These are phyloP conservation scores for Drosophila aldrichi DNA, from an alignment of 2,888 invertebrate genomes.

Conservation along the genomic window DNA sequence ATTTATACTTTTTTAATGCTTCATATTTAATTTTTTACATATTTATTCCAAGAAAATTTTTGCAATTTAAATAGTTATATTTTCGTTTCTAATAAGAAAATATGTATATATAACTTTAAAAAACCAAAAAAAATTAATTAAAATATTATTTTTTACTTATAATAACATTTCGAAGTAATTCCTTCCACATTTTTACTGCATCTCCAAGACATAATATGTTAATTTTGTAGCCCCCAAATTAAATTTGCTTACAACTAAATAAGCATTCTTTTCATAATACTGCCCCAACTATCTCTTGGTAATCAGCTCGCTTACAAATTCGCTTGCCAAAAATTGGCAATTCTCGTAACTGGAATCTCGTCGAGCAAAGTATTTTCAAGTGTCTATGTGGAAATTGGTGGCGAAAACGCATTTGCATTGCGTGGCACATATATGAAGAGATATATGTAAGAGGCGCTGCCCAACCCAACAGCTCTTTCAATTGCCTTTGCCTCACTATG, in stretches of 20 bases:
- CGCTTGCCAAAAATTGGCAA: not conserved
- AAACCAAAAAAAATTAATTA: too few species aligned
- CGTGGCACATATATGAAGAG: constrained; percentile 21
- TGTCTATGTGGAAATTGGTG: constrained; percentile 21
- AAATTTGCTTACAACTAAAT: not conserved
- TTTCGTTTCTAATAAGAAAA: too few species aligned
- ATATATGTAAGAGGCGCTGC: constrained; percentile 8
- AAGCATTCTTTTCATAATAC: not conserved
- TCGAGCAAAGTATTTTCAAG: constrained; percentile 11
- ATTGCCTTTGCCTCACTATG: constrained; percentile 25
- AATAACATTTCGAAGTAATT: too few species aligned
- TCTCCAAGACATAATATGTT: not conserved
- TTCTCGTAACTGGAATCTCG: constrained; percentile 1
- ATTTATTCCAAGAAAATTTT: too few species aligned
- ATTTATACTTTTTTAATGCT: too few species aligned
- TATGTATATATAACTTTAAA: too few species aligned
- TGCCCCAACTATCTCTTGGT: not conserved
- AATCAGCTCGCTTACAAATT: not conserved
- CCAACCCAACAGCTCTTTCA: constrained; percentile 33
- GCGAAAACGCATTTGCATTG: constrained; percentile 7
- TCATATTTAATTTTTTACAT: too few species aligned
- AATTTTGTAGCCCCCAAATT: too few species aligned
- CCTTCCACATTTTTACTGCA: not conserved
- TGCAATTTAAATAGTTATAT: too few species aligned
- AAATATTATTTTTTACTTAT: too few species aligned